Percentiles rank a stretch among this genome's conserved stretches.
Conservation (phyloP, 2,888 invertebrate genomes). For the Sphecodes monilicornis region DNA sequence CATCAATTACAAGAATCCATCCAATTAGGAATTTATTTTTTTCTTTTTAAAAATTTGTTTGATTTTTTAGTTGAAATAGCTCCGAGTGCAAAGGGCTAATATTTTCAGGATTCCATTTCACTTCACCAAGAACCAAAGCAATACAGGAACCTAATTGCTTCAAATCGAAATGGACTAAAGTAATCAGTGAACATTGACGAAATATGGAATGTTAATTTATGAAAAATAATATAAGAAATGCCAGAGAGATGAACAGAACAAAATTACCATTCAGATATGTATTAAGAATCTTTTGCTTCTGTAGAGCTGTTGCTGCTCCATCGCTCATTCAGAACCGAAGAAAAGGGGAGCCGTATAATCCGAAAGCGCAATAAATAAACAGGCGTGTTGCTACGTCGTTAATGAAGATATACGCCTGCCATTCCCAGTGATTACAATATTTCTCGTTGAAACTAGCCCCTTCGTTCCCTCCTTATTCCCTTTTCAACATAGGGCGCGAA, state of each 20-base stretch:
- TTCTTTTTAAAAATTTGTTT: no score
- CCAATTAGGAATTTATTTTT: no score
- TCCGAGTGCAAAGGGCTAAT: no score
- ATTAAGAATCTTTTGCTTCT: neutral
- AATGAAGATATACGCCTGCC: conserved; percentile 13
- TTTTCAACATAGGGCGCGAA: conserved; percentile 13
- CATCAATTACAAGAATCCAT: no score
- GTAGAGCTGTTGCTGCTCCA: neutral
- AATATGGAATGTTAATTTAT: neutral
- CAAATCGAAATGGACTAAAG: neutral
- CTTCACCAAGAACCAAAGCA: no score
- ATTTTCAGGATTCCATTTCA: no score
- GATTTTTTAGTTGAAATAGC: no score
- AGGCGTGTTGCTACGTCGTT: neutral
- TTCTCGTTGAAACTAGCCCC: neutral
- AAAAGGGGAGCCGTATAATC: neutral
- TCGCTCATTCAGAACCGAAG: neutral
- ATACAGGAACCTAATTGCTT: no score
- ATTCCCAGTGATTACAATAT: conserved; percentile 23
- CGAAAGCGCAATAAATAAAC: neutral
- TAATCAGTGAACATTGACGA: neutral
- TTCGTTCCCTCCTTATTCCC: neutral
- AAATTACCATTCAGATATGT: neutral
- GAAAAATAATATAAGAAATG: neutral
- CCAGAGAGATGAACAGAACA: neutral